Base-by-base conservation (phyloP, 1,140 invertebrate genomes). In the Drosophila repleta region DNA sequence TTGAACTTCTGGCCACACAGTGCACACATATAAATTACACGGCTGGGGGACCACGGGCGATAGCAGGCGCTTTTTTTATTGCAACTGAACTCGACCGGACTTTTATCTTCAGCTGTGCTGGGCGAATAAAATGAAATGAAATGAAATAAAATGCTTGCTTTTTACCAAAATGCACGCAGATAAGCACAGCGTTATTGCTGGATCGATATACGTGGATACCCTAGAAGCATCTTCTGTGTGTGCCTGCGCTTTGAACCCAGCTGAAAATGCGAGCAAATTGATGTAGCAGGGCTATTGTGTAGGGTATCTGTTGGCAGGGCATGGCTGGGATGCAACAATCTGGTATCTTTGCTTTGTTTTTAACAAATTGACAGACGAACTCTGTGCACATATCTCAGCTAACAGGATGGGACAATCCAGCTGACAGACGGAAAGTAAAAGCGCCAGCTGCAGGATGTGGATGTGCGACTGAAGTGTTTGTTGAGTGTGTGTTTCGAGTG, bases 11-110 rank as follows among this genome's bases (percentile, higher is more conserved):
- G 64, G 62, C 79, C 83, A 65, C 81, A 84, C 60, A 76, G 76
- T 76, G 74, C 69, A 76, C 65, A 76, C 65, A 84, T 75, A 84
- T 85, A 87, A 85, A 85, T 85, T 87, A 87, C 70, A 61, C 45
- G 72, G 17, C 55, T 21, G 35, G 24, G 56, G 17, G 64, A 32
- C 63, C 37, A 32, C 32, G 62, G 46, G 53, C 61, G 62, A 71
- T 71, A 71, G n/a, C 62, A 57, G 61, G 20, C 39, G 46, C 52
- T 66, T 71, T 69, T 69, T 71, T 71, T 71, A 71, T 71, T 71
- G 62, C 68, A 71, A 45, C 68, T 65, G 62, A 67, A 72, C 63
- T 72, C 63, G 21, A 35, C 39, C 18, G 46, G 37, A 72, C 63
- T 72, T 73, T 67, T 73, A 68, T 68, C 70, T 73, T 60, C 43